A percentile compares a stretch with the other conserved stretches of the same genome.
Conservation (phyloP, 2,797 vertebrate species). For the Phylloscopus collybita region DNA sequence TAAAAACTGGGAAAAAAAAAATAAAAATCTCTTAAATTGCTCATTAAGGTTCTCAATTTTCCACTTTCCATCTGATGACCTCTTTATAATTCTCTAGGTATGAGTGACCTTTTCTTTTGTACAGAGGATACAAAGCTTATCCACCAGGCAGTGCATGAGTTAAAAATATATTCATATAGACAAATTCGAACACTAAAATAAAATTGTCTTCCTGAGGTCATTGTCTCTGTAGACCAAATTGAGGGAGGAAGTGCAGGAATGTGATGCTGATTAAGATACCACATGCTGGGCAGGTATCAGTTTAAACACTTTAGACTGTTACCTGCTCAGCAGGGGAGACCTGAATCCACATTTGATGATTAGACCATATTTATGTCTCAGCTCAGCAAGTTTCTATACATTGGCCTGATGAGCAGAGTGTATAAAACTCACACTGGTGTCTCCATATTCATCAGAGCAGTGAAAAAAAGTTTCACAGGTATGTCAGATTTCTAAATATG, state of each 20-base stretch:
- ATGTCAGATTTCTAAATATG: background rate
- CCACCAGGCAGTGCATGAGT: background rate
- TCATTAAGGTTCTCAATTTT: background rate
- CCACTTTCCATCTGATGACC: background rate
- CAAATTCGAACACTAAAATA: slow-evolving; percentile 55
- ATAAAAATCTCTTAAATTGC: background rate
- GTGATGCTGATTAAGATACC: slow-evolving; percentile 70
- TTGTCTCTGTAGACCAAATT: slow-evolving; percentile 53
- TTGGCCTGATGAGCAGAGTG: background rate
- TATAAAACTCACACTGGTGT: background rate
- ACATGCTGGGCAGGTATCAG: slow-evolving; percentile 71
- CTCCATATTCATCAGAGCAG: slow-evolving; percentile 37
- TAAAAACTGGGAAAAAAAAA: background rate
- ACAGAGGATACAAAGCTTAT: background rate
- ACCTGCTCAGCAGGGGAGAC: slow-evolving; percentile 62
- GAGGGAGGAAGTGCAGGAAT: slow-evolving; percentile 55
- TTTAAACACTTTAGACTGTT: slow-evolving; percentile 74
- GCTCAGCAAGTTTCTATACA: slow-evolving; percentile 47
- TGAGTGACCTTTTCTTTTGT: background rate
- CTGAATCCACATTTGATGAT: slow-evolving; percentile 65
- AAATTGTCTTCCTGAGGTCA: slow-evolving; percentile 62
- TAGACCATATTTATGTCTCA: slow-evolving; percentile 65
- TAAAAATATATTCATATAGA: slow-evolving; percentile 58
- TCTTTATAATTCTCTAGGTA: background rate
- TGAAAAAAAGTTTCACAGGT: slow-evolving; percentile 11